Evolutionary conservation across 2,888 invertebrate species (phyloP).

Genomic region (Eristalis tenax): DNA sequence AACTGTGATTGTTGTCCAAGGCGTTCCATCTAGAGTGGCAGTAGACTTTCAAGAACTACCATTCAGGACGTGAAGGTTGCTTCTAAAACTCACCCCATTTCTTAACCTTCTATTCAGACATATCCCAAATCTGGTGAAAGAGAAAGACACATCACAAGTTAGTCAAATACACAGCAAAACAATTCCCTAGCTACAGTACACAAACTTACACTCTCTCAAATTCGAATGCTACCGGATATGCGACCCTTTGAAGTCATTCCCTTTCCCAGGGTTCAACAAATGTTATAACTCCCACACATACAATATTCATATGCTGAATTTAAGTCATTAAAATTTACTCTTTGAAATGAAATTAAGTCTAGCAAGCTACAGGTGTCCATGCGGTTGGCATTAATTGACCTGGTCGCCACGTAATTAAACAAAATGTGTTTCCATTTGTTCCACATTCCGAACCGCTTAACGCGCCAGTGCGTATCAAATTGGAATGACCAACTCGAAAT

Average conservation of each 20-base stretch:
- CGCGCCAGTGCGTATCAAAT: constrained; percentile 68
- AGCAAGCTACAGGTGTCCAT: constrained; percentile 55
- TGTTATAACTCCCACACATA: neutral
- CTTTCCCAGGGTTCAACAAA: neutral
- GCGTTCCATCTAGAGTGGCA: no score
- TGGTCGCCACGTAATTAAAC: constrained; percentile 70
- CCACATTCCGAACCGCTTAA: constrained; percentile 52
- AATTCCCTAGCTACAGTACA: neutral
- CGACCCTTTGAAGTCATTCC: neutral
- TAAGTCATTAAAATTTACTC: constrained; percentile 35
- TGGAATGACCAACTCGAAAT: constrained; percentile 62
- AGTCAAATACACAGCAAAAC: neutral
- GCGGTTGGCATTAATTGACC: constrained; percentile 58
- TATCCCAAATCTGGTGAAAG: no score
- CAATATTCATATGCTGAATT: neutral
- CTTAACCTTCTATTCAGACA: no score
- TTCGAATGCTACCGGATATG: neutral
- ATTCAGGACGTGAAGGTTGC: no score
- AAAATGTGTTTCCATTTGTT: constrained; percentile 62
- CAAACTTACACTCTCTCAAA: neutral
- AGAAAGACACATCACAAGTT: no score
- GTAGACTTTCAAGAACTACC: no score
- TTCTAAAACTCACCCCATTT: no score
- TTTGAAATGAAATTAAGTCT: constrained; percentile 25
- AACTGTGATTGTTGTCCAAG: no score